Percentiles rank a stretch among this genome's conserved stretches.
phyloP scores from a whole-genome alignment of 2,888 invertebrate species.

The Drymonia ruficornis region DNA sequence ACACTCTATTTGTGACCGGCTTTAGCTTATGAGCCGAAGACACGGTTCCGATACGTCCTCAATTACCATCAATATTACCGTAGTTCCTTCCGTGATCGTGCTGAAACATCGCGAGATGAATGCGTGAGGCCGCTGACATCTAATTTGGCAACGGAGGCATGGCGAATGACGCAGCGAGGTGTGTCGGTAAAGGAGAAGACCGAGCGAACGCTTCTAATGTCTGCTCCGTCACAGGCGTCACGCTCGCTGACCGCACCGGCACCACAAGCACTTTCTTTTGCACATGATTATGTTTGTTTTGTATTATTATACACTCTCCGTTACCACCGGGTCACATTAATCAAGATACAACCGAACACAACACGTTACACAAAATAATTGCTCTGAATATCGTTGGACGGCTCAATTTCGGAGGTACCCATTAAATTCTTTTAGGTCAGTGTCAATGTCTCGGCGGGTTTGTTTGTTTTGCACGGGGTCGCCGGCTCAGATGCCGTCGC shows the following conservation, averaged over 20 bases:
- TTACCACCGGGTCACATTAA: constrained; percentile 14
- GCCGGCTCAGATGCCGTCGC: constrained; percentile 53
- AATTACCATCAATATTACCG: constrained; percentile 1
- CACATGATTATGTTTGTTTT: constrained; percentile 70
- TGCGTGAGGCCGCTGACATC: constrained; percentile 50
- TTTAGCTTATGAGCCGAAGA: constrained; percentile 45
- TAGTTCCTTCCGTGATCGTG: background rate
- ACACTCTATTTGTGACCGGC: constrained; percentile 72
- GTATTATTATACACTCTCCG: constrained; percentile 30
- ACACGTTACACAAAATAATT: constrained; percentile 19
- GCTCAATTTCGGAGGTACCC: constrained; percentile 26
- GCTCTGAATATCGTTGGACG: constrained; percentile 19
- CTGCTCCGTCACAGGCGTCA: constrained; percentile 68
- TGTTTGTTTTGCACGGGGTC: constrained; percentile 74
- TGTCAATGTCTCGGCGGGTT: constrained; percentile 65
- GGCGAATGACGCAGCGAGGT: constrained; percentile 65
- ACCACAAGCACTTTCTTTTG: constrained; percentile 77
- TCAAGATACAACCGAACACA: background rate
- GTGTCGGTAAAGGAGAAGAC: constrained; percentile 70
- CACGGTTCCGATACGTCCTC: constrained; percentile 26
- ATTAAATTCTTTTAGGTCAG: constrained; percentile 58
- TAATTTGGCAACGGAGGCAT: constrained; percentile 57
- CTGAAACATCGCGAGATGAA: constrained; percentile 22
- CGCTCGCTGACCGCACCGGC: constrained; percentile 61
- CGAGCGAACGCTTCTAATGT: constrained; percentile 60